These are phyloP conservation scores for Thecophora atra DNA, from an alignment of 2,888 invertebrate genomes.

Conservation along the genomic window DNA sequence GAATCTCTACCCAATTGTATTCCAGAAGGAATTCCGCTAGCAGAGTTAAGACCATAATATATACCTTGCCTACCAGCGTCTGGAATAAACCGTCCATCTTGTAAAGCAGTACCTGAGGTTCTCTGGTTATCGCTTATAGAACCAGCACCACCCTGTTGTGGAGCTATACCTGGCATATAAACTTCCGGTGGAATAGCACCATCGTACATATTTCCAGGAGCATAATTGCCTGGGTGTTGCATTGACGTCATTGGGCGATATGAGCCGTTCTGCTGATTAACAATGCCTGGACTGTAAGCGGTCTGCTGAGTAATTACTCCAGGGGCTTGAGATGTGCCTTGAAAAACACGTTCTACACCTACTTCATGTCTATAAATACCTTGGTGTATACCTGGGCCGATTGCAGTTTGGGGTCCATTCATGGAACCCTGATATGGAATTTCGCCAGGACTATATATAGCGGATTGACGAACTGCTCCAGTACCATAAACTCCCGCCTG, in stretches of 20 bases:
- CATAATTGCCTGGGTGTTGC: slow-evolving; percentile 34
- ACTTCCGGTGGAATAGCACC: slow-evolving; percentile 1
- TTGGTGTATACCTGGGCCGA: slow-evolving; percentile 14
- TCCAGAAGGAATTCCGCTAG: neutral
- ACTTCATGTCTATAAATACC: slow-evolving; percentile 6
- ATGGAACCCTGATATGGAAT: neutral
- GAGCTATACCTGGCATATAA: neutral
- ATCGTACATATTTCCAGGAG: slow-evolving; percentile 20
- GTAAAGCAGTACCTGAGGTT: slow-evolving; percentile 23
- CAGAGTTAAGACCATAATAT: slow-evolving; percentile 32
- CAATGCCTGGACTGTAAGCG: slow-evolving; percentile 35
- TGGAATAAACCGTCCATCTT: slow-evolving; percentile 19
- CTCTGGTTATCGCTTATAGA: slow-evolving; percentile 29
- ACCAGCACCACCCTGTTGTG: slow-evolving; percentile 22
- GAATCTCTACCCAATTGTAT: neutral
- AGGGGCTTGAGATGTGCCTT: slow-evolving; percentile 20
- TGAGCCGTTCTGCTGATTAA: slow-evolving; percentile 29
- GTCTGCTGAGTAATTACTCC: slow-evolving; percentile 35
- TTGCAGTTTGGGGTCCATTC: neutral
- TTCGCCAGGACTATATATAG: neutral
- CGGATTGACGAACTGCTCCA: neutral
- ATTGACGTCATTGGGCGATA: slow-evolving; percentile 26
- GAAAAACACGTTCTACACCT: slow-evolving; percentile 26
- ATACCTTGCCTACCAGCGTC: slow-evolving; percentile 31
- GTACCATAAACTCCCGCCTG: slow-evolving; percentile 32